Evolutionary conservation across 2,888 invertebrate species (phyloP).

Genomic region (Trichogramma evanescens): DNA sequence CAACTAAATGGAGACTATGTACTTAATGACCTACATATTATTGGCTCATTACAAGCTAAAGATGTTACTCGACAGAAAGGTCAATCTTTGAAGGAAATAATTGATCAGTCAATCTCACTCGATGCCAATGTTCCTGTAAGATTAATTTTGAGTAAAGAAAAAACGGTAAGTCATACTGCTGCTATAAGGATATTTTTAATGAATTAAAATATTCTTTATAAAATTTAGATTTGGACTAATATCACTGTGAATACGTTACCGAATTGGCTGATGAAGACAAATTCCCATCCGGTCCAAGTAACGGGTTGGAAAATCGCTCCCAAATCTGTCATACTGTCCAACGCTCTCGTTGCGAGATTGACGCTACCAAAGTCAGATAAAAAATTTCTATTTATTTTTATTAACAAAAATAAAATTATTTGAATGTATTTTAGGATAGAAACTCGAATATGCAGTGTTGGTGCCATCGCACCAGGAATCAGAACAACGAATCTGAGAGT

Average conservation of each 20-base stretch:
- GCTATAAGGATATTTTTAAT: slow-evolving; percentile 5
- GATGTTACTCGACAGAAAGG: slow-evolving; percentile 36
- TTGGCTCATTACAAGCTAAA: slow-evolving; percentile 38
- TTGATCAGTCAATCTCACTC: slow-evolving; percentile 40
- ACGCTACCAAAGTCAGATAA: slow-evolving; percentile 26
- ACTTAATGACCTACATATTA: slow-evolving; percentile 49
- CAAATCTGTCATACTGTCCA: slow-evolving; percentile 38
- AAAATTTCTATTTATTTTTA: not conserved
- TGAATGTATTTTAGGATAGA: slow-evolving; percentile 26
- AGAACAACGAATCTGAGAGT: slow-evolving; percentile 27
- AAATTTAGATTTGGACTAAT: slow-evolving; percentile 46
- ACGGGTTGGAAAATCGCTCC: slow-evolving; percentile 49
- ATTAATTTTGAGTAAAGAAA: slow-evolving; percentile 41
- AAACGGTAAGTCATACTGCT: slow-evolving; percentile 33
- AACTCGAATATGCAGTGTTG: slow-evolving; percentile 25
- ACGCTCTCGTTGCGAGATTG: slow-evolving; percentile 21
- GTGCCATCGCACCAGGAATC: slow-evolving; percentile 25
- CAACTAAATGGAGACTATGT: slow-evolving; percentile 44
- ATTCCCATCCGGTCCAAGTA: slow-evolving; percentile 46
- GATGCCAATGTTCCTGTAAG: slow-evolving; percentile 36
- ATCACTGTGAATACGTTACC: slow-evolving; percentile 46
- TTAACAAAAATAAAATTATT: not conserved
- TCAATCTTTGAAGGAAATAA: slow-evolving; percentile 39
- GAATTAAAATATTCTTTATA: slow-evolving; percentile 14
- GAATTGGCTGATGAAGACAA: slow-evolving; percentile 37